Percentiles rank a stretch among this genome's conserved stretches.
phyloP scores from a whole-genome alignment of 2,888 invertebrate species.

The Melinaea marsaeus region DNA sequence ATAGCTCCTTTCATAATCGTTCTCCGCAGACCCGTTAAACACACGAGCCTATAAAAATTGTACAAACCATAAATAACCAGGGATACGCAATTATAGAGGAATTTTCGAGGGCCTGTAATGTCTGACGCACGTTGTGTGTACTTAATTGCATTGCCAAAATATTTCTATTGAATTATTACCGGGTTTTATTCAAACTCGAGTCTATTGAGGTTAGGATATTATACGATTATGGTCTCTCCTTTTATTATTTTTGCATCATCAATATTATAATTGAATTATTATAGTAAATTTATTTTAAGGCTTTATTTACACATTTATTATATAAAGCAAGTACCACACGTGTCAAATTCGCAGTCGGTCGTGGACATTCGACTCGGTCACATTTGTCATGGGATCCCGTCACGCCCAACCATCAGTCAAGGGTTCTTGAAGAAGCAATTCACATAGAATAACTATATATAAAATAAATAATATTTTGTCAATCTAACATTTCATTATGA shows the following conservation, averaged over 20 bases:
- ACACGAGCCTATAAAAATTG: slow-evolving; percentile 71
- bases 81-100: slow-evolving; percentile 61
- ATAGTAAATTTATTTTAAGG: too few species aligned
- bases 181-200: background rate
- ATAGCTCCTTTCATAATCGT: slow-evolving; percentile 63
- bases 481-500: too few species aligned
- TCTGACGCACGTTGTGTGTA: slow-evolving; percentile 27
- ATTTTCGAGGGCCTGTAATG: slow-evolving; percentile 34
- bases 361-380: slow-evolving; percentile 39
- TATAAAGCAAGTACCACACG: too few species aligned
- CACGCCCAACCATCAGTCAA: slow-evolving; percentile 66
- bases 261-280: too few species aligned
- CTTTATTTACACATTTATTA: too few species aligned
- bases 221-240: too few species aligned
- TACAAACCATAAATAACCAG: slow-evolving; percentile 65
- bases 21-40: slow-evolving; percentile 66
- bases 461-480: too few species aligned
- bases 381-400: slow-evolving; percentile 70
- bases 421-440: slow-evolving; percentile 47
- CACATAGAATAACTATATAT: slow-evolving; percentile 20
- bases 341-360: background rate
- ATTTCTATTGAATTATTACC: slow-evolving; percentile 23
- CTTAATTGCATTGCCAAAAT: slow-evolving; percentile 31
- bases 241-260: too few species aligned
- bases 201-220: background rate